Evolutionary conservation across 2,797 vertebrate species (phyloP), one percentile per base, ranked within the genome.

Genomic region (Enteromius argenteus): DNA sequence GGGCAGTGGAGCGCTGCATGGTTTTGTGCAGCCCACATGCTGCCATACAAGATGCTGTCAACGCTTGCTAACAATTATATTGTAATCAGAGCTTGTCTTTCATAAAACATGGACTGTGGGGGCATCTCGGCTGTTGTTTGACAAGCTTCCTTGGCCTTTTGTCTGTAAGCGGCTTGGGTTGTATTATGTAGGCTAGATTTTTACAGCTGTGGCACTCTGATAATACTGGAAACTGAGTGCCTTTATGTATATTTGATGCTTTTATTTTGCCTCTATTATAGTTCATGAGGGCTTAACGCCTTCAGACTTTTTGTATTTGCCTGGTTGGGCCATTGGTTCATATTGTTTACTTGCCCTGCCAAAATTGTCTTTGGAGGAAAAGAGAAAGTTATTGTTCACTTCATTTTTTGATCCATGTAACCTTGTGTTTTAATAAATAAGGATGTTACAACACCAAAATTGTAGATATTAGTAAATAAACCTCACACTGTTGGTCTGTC

Each of bases 41-140:
- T 42, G 56, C 69, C 76, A 78, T 39, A 84, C 84, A 80, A 87
- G 84, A 85, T 71, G 78, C 83, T 86, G 84, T 88, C 84, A 84
- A 37, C 2, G 69, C 58, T 81, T 15, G 49, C 71, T 60, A 80
- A 86, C 88, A 84, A 83, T 82, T 84, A 84, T 67, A 82, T 73
- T 81, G 83, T 83, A 87, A 84, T 42, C 66, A 87, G 44, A 73
- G 86, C 79, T 67, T 17, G 62, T 73, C 75, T 44, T 86, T 87
- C 62, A 84, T 78, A 49, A 60, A 82, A 73, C 51, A 74, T 39
- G 35, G 66, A 67, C 82, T 84, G 86, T 81, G 73, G 72, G 72
- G 68, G 86, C 37, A 64, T 72, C 78, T 56, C 14, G 30, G n/a
- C 75, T 81, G 72, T 62, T 51, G 73, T 81, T 67, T 74, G 67